Conservation (phyloP, 2,113 vertebrate species). For the Pogonocichla stellata region DNA sequence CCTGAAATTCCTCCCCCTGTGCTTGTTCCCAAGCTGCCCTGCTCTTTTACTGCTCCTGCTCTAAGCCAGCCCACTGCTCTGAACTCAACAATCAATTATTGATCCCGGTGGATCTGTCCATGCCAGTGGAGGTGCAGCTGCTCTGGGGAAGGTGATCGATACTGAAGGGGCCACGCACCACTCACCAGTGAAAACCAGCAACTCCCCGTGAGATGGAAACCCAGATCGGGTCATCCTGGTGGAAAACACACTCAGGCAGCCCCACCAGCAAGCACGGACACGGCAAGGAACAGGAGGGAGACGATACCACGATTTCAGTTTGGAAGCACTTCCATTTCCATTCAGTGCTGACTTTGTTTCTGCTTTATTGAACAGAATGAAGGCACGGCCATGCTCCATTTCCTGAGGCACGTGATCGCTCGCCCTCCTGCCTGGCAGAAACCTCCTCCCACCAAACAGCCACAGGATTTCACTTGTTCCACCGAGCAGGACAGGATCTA, state of each 20-base stretch:
- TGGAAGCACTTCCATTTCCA: background rate
- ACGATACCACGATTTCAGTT: fast-evolving
- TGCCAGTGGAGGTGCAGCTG: background rate
- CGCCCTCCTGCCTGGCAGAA: background rate
- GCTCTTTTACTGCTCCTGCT: background rate
- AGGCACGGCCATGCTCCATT: background rate
- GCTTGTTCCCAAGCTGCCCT: background rate
- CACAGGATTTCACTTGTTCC: background rate
- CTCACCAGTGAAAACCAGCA: background rate
- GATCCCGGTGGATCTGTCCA: background rate
- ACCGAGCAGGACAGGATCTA: background rate
- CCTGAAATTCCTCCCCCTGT: background rate
- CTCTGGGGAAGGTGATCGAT: slow-evolving; percentile 7
- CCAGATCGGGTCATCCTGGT: fast-evolving
- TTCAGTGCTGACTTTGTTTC: background rate
- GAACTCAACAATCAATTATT: background rate
- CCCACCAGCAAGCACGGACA: fast-evolving
- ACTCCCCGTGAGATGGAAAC: background rate
- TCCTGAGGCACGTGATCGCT: background rate
- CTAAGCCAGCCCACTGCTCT: background rate
- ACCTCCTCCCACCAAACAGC: background rate
- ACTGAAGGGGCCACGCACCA: background rate
- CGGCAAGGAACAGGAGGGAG: fast-evolving
- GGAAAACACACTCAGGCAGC: background rate
- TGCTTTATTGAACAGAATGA: background rate